These are phyloP conservation scores for Scopus umbretta DNA, from an alignment of 2,113 vertebrate genomes.

Conservation along the genomic window DNA sequence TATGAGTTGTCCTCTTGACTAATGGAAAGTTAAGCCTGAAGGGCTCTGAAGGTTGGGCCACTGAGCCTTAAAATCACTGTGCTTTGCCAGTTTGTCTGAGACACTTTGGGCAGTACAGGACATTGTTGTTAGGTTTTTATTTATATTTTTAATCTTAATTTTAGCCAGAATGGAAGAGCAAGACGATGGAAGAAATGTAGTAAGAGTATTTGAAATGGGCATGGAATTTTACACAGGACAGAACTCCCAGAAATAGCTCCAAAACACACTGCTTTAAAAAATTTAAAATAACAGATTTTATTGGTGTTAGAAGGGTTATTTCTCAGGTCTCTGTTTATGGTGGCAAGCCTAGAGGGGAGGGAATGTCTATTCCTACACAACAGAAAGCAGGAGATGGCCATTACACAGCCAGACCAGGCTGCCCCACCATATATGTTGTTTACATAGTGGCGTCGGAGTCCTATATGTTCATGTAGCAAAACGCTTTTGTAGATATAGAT, in stretches of 20 bases:
- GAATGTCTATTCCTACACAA: not conserved
- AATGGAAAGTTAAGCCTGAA: conserved; percentile 20
- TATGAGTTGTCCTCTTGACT: not conserved
- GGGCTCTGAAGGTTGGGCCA: not conserved
- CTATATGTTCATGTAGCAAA: not conserved
- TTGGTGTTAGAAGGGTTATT: conserved; percentile 53
- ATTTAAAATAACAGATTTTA: conserved; percentile 46
- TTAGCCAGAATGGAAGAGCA: conserved; percentile 8
- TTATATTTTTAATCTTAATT: conserved; percentile 27
- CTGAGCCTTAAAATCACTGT: not conserved
- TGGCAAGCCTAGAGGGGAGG: not conserved
- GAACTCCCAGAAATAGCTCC: conserved; percentile 46
- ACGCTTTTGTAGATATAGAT: not conserved
- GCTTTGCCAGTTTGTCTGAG: not conserved
- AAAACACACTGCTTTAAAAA: conserved; percentile 10
- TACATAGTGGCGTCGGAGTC: not conserved
- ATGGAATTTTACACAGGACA: conserved; percentile 33
- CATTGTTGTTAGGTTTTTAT: not conserved
- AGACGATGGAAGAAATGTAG: conserved; percentile 41
- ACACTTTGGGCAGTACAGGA: not conserved
- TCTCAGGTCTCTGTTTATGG: conserved; percentile 28
- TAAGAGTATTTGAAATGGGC: conserved; percentile 17
- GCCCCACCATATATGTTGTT: not conserved
- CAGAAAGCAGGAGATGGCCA: not conserved
- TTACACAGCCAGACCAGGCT: not conserved